phyloP scores from a whole-genome alignment of 2,113 vertebrate species.

The Tinamus guttatus region DNA sequence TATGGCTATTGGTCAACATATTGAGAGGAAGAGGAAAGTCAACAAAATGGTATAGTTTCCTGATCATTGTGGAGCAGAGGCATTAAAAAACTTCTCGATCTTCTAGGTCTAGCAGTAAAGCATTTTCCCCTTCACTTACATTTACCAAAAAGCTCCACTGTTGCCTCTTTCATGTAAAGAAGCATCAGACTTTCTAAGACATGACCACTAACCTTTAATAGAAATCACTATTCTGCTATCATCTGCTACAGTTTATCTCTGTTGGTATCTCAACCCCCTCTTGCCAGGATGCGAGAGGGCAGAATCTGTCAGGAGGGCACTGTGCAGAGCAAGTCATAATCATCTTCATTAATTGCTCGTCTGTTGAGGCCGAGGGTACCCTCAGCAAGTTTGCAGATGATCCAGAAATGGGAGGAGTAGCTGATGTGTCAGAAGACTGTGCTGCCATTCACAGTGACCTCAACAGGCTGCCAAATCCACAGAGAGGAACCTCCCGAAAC shows the following conservation, averaged over 20 bases:
- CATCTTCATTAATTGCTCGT: not conserved
- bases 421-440: not conserved
- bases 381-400: not conserved
- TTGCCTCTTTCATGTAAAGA: not conserved
- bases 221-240: not conserved
- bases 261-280: not conserved
- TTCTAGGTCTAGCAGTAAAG: not conserved
- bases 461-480: not conserved
- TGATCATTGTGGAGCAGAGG: not conserved
- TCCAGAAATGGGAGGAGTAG: not conserved
- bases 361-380: not conserved
- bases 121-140: not conserved
- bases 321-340: not conserved
- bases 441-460: not conserved
- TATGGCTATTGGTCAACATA: not conserved
- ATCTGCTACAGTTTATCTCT: not conserved
- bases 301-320: not conserved
- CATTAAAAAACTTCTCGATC: not conserved
- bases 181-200: not conserved
- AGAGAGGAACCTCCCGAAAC: not conserved
- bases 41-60: no score
- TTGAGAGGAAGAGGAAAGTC: not conserved
- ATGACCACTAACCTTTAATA: not conserved
- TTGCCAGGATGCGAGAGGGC: not conserved
- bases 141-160: not conserved